Base-by-base conservation (phyloP, 1,140 invertebrate genomes). In the Leguminivora glycinivorella region DNA sequence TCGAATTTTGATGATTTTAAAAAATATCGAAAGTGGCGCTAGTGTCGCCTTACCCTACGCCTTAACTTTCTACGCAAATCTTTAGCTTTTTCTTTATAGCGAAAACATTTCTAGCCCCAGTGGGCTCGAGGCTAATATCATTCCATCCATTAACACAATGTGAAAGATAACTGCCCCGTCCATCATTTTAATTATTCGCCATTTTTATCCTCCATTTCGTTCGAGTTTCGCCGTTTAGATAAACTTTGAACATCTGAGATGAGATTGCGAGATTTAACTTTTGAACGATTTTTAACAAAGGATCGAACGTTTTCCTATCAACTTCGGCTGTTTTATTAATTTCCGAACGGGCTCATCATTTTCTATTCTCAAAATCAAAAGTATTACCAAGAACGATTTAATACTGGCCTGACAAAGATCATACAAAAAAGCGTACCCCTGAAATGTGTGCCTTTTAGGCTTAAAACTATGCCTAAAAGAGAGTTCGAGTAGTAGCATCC, bases 181-280 rank as follows among this genome's bases (percentile, higher is more conserved):
- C 43, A 17, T 47, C 43, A 47, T 47, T 47, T 17, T 47, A 47
- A 47, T 47, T 47, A n/a, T 17, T 47, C n/a, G 43, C 7, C 43
- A n/a, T 17, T 47, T 47, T 47, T 47, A 47, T 7, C 43, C 43
- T 17, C 43, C 14, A n/a, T 17, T 47, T 7, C n/a, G 43, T 47
- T 47, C 43, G 43, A 47, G 14, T 47, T 47, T 47, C 6, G 43
- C 43, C 43, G n/a, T 47, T 47, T 19, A 47, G 43, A 47, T 47
- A 47, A 38, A 47, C n/a, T 47, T 47, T 38, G 34, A 38, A 12
- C 34, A 12, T 2, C 14, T n/a, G 14, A 47, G 43, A 47, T 47
- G 43, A 47, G n/a, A 47, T 47, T 47, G 43, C 14, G n/a, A 47
- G n/a, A 47, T 47, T 47, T 47, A 47, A 47, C 43, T 47, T 47